Percentiles rank a stretch among this genome's conserved stretches.
Evolutionary conservation across 1,140 invertebrate genomes (phyloP).

Genomic region (Diploscapter pachys): DNA sequence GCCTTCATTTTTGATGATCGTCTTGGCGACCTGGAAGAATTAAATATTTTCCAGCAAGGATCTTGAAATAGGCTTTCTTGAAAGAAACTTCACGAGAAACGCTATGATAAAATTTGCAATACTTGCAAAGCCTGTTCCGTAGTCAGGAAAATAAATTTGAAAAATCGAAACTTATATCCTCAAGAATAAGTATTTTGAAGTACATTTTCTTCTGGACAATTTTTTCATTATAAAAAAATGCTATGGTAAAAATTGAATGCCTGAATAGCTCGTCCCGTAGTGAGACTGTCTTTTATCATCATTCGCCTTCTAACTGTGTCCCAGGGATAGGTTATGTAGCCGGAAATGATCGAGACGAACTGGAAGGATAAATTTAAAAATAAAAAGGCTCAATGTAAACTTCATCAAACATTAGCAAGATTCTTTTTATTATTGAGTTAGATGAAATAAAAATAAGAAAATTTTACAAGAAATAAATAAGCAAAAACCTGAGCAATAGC

Average conservation of each 20-base stretch:
- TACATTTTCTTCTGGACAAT: constrained; percentile 61
- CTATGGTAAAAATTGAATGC: no score
- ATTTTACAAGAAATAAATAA: neutral
- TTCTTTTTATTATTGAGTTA: no score
- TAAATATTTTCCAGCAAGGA: no score
- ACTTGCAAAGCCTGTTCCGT: no score
- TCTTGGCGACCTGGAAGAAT: constrained; percentile 9
- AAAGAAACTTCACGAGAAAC: constrained; percentile 62
- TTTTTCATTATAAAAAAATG: no score
- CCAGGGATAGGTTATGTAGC: constrained; percentile 35
- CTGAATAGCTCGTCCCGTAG: neutral
- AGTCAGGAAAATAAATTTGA: no score
- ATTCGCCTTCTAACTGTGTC: constrained; percentile 34
- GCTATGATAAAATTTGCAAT: no score
- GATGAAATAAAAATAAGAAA: neutral
- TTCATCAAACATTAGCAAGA: no score
- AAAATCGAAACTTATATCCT: no score
- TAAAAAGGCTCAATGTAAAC: neutral
- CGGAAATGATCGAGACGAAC: constrained; percentile 19
- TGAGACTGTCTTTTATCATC: constrained; percentile 33
- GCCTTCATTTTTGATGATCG: constrained; percentile 26
- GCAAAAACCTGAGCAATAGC: constrained; percentile 22
- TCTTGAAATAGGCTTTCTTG: constrained; percentile 60
- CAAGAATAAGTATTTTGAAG: no score
- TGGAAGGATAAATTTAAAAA: neutral